These are phyloP conservation scores for Exocentrus adspersus DNA, from an alignment of 2,888 invertebrate species.

Conservation along the genomic window DNA sequence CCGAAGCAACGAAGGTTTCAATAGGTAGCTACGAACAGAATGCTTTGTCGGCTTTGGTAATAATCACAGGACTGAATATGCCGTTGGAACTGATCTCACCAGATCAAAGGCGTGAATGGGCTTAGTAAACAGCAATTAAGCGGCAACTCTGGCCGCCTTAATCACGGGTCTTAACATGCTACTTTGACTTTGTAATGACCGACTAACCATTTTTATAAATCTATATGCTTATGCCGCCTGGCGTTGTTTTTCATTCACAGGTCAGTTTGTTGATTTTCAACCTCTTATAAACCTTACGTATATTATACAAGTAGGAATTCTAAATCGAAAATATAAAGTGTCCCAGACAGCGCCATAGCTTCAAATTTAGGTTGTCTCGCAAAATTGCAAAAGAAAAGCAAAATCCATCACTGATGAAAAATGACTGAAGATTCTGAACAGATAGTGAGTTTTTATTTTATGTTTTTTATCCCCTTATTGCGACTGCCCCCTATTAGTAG, in stretches of 20 bases:
- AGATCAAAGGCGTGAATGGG: conserved; percentile 64
- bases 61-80: conserved; percentile 62
- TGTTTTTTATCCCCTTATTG: no score
- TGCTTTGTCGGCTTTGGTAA: conserved; percentile 60
- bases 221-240: conserved; percentile 35
- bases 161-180: conserved; percentile 63
- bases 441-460: no score
- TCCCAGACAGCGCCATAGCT: no score
- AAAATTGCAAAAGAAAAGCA: no score
- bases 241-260: conserved; percentile 5
- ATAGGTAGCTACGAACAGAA: conserved; percentile 61
- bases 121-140: conserved; percentile 64
- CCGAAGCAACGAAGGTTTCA: conserved; percentile 57
- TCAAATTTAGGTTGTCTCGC: no score
- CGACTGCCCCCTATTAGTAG: no score
- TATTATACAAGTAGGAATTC: no score
- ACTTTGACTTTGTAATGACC: conserved; percentile 63
- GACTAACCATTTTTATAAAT: conserved; percentile 59
- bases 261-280: conserved; percentile 6
- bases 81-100: conserved; percentile 59
- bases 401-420: no score
- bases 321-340: no score
- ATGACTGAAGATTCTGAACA: no score
- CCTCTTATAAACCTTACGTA: no score
- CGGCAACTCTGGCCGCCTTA: conserved; percentile 64